phyloP scores from a whole-genome alignment of 2,113 vertebrate genomes.

The Oncorhynchus nerka region DNA sequence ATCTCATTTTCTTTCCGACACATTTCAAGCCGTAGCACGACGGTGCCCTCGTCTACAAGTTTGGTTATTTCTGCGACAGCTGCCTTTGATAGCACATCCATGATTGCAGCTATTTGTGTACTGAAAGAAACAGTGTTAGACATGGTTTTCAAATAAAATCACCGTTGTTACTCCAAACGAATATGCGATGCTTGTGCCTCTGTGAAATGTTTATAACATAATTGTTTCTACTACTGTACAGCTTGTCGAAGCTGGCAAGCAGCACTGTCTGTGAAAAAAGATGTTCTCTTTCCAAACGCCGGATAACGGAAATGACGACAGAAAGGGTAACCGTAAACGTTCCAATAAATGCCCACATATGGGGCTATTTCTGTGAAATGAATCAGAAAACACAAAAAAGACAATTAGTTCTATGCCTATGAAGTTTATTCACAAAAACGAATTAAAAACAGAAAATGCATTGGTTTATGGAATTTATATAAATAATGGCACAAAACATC shows the following conservation, averaged over 20 bases:
- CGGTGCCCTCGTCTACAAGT: slow-evolving; percentile 56
- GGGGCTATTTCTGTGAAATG: neutral
- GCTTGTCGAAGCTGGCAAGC: neutral
- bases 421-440: slow-evolving; percentile 33
- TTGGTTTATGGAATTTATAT: too few species aligned
- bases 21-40: slow-evolving; percentile 63
- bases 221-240: neutral
- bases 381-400: neutral
- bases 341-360: slow-evolving; percentile 12
- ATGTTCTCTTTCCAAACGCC: too few species aligned
- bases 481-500: too few species aligned
- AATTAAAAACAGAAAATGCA: neutral
- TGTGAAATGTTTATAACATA: neutral
- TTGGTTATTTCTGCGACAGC: slow-evolving; percentile 70
- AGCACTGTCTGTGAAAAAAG: neutral
- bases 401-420: slow-evolving; percentile 9
- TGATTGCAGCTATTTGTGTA: slow-evolving; percentile 60
- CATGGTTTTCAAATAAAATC: slow-evolving; percentile 35
- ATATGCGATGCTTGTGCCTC: too few species aligned
- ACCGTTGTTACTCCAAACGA: neutral
- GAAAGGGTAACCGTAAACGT: slow-evolving; percentile 16
- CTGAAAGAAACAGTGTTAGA: slow-evolving; percentile 44
- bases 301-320: slow-evolving; percentile 27
- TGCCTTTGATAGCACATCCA: slow-evolving; percentile 65
- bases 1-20: neutral